phyloP scores from a whole-genome alignment of 2,113 vertebrate genomes.

The Carlito syrichta region DNA sequence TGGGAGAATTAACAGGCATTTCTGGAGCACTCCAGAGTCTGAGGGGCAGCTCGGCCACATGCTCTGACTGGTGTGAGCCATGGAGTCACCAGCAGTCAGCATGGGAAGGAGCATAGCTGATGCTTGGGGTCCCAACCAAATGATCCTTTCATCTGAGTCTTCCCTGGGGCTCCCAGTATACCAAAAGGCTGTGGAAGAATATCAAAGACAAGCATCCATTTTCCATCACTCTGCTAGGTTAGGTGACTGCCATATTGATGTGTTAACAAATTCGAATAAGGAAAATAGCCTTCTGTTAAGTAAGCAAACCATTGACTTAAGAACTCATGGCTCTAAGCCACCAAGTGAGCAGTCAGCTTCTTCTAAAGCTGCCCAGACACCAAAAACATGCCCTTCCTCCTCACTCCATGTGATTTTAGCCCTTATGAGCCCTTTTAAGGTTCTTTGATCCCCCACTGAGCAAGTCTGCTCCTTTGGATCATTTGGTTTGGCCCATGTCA shows the following conservation, averaged over 20 bases:
- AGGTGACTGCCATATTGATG: not conserved
- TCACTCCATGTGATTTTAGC: not conserved
- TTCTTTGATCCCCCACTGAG: not conserved
- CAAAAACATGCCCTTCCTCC: not conserved
- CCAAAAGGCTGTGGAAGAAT: not conserved
- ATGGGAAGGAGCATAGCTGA: not conserved
- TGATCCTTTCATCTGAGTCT: not conserved
- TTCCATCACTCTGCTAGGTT: not conserved
- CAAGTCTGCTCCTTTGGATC: not conserved
- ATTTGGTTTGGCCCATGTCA: not conserved
- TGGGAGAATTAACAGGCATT: not conserved
- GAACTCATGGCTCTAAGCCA: not conserved
- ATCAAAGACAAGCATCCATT: not conserved
- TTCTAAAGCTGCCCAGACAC: not conserved
- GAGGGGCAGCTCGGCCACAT: not conserved
- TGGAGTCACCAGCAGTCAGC: not conserved
- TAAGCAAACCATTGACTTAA: not conserved
- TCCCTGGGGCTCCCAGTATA: not conserved
- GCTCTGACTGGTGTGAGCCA: not conserved
- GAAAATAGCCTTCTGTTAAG: not conserved
- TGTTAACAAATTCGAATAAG: not conserved
- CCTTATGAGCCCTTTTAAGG: fast-evolving
- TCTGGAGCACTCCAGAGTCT: not conserved
- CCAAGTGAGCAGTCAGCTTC: not conserved
- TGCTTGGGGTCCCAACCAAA: not conserved